Evolutionary conservation across 2,113 vertebrate species (phyloP).

Genomic region (Mirza zaza): DNA sequence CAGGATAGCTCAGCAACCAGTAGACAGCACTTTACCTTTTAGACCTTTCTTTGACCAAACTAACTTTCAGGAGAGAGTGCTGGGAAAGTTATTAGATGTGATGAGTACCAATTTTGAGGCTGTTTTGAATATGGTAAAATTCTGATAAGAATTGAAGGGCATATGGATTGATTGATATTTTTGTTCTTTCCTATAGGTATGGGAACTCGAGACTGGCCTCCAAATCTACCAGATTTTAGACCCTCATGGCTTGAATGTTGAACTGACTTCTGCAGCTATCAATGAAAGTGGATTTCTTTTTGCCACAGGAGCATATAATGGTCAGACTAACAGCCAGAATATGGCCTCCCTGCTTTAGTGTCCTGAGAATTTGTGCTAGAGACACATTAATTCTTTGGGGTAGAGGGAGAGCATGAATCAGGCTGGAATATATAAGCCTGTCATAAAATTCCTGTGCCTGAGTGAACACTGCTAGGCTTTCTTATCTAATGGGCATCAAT

Average conservation of each 20-base stretch:
- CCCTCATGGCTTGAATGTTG: conserved; percentile 78
- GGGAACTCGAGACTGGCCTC: conserved; percentile 84
- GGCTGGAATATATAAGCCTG: neutral
- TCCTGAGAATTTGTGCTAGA: neutral
- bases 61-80: neutral
- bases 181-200: conserved; percentile 77
- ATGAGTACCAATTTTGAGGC: neutral
- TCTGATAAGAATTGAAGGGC: neutral
- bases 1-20: neutral
- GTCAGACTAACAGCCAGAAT: conserved; percentile 72
- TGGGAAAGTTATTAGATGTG: neutral
- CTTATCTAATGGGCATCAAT: neutral
- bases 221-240: conserved; percentile 84
- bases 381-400: neutral
- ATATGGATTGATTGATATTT: neutral
- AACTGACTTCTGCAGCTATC: conserved; percentile 82
- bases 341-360: neutral
- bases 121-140: neutral
- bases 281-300: conserved; percentile 79
- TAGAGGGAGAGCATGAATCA: neutral
- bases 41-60: neutral
- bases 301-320: conserved; percentile 84
- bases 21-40: neutral
- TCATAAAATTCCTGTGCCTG: neutral
- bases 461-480: neutral